Evolutionary conservation across 2,113 vertebrate species (phyloP), one percentile per base, ranked within the genome.

Genomic region (Stegastes partitus): DNA sequence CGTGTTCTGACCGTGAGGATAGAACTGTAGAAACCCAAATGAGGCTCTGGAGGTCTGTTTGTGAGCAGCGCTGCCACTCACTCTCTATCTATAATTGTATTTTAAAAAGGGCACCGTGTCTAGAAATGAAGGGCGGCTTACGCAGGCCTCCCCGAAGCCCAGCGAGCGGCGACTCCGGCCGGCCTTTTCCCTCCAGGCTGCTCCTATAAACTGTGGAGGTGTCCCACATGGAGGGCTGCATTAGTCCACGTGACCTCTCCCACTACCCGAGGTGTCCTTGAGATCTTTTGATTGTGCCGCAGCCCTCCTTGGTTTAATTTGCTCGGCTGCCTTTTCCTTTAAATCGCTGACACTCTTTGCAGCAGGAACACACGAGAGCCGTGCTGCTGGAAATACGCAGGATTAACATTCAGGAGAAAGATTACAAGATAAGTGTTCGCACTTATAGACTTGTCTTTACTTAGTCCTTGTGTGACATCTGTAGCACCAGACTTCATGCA

Each of bases 141-240:
- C 77, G 21, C 67, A 22, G 56, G 59, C 65, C 85, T 84, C 82
- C 89, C 82, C n/a, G 70, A 85, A 87, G 91, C 72, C 77, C 82
- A 62, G 11, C 45, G 61, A 74, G 77, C 49, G 23, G 42, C 83
- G 64, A 63, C 83, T 75, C 37, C 5, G 77, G 58, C 87, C 68
- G 63, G 83, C 76, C 76, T 69, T 65, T 53, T 71, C 89, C 91
- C 87, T 71, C 71, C 70, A 74, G 87, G 83, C 85, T 76, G 63
- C 83, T 88, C 85, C 79, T 83, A 74, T 90, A 89, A 89, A 90
- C 85, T 87, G 89, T 88, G 83, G 82, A 88, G 89, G 85, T 86
- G 87, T 81, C 82, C 83, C 80, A 62, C 28, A 65, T 68, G 77
- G 63, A 18, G 81, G 62, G 80, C 22, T 37, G 65, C 84, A 72